Conservation (phyloP, 2,888 invertebrate species). For the Caenorhabditis sp. region DNA sequence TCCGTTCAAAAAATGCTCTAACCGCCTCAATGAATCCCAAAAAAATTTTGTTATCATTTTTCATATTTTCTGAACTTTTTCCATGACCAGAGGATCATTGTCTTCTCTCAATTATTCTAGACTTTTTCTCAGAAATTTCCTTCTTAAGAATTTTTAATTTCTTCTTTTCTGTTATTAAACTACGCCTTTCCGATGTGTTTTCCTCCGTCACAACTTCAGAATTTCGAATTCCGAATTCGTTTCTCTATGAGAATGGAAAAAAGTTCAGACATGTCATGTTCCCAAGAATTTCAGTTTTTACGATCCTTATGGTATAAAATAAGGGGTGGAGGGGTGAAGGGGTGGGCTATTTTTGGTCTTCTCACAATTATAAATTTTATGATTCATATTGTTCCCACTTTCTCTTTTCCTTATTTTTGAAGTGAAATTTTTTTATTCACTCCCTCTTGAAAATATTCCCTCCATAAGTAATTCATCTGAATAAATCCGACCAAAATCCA, state of each 20-base stretch:
- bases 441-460: too few species aligned
- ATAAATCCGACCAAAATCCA: too few species aligned
- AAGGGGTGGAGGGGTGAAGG: too few species aligned
- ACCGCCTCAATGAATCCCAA: not conserved
- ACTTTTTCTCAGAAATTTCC: not conserved
- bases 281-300: slow-evolving; percentile 1
- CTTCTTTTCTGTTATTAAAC: not conserved
- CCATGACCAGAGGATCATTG: not conserved
- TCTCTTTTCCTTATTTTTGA: too few species aligned
- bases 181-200: not conserved
- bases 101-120: not conserved
- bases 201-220: not conserved
- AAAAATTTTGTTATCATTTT: not conserved
- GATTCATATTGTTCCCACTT: too few species aligned
- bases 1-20: slow-evolving; percentile 5
- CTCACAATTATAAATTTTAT: not conserved
- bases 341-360: not conserved
- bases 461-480: too few species aligned
- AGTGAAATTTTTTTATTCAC: too few species aligned
- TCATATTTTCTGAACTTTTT: not conserved
- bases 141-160: not conserved
- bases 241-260: not conserved
- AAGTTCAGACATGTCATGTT: not conserved
- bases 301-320: not conserved
- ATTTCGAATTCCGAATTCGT: not conserved